Evolutionary conservation across 2,797 vertebrate genomes (phyloP).

Genomic region (Natrix natrix): DNA sequence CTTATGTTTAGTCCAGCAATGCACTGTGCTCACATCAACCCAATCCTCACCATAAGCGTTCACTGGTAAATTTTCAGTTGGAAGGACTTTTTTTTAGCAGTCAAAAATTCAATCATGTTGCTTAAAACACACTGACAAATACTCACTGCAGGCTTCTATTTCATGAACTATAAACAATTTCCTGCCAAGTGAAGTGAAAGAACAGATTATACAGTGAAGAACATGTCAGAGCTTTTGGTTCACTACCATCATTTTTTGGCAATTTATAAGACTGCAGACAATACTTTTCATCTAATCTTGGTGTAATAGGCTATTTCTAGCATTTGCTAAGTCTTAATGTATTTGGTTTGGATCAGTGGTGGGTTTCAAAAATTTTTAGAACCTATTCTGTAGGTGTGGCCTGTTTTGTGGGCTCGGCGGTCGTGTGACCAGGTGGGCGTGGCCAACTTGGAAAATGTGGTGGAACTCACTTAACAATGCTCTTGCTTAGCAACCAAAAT

Average conservation of each 20-base stretch:
- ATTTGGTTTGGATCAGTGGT: not conserved
- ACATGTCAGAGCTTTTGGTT: not conserved
- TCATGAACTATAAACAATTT: not conserved
- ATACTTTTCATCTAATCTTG: not conserved
- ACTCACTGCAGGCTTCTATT: not conserved
- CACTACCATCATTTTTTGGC: not conserved
- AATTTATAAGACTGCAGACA: not conserved
- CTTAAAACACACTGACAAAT: not conserved
- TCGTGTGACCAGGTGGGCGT: no score
- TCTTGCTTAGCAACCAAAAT: no score
- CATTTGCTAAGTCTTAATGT: not conserved
- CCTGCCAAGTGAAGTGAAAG: not conserved
- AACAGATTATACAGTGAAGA: not conserved
- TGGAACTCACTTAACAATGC: no score
- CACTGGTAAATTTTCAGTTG: not conserved
- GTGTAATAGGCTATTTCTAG: not conserved
- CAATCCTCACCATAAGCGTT: not conserved
- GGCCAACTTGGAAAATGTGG: no score
- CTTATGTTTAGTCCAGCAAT: not conserved
- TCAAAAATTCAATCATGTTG: not conserved
- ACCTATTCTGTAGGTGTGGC: no score
- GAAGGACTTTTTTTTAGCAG: not conserved
- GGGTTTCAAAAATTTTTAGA: no score
- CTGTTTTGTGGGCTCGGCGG: no score
- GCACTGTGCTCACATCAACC: not conserved